Evolutionary conservation across 2,113 vertebrate genomes (phyloP).

Genomic region (Ahaetulla prasina): DNA sequence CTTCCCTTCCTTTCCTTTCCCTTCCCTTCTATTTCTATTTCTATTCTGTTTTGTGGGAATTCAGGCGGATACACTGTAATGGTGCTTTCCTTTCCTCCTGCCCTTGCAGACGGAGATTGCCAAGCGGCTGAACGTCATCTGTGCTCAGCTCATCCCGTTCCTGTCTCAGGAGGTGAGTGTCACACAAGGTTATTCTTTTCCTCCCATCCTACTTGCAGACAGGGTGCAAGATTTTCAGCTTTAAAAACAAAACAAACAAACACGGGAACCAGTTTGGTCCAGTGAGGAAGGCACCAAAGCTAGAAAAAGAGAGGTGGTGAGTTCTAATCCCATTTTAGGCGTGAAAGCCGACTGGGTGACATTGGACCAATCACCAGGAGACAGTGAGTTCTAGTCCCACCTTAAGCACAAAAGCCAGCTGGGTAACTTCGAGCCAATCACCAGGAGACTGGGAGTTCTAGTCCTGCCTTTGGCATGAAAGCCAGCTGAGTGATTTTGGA

Average conservation of each 20-base stretch:
- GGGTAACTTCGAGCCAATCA: too few relatives aligned
- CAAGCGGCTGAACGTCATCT: constrained; percentile 90
- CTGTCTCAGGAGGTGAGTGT: constrained; percentile 87
- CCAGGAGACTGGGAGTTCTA: too few relatives aligned
- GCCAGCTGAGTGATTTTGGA: too few relatives aligned
- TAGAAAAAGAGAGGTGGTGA: too few relatives aligned
- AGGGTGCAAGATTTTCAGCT: neutral
- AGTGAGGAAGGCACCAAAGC: neutral
- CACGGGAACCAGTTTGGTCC: neutral
- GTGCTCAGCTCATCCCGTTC: constrained; percentile 93
- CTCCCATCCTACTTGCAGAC: neutral
- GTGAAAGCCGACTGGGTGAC: too few relatives aligned
- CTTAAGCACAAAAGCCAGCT: too few relatives aligned
- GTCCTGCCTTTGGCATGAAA: too few relatives aligned
- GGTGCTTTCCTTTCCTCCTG: neutral
- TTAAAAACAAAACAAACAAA: neutral
- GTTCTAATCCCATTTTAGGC: too few relatives aligned
- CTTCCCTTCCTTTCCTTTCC: too few relatives aligned
- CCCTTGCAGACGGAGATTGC: constrained; percentile 85
- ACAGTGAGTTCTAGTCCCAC: too few relatives aligned
- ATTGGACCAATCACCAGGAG: too few relatives aligned
- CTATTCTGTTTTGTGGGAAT: neutral
- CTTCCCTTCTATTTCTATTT: too few relatives aligned
- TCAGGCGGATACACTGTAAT: neutral
- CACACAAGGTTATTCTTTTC: rapidly evolving